Base-by-base conservation (phyloP, 2,113 vertebrate species). In the Perca fluviatilis region DNA sequence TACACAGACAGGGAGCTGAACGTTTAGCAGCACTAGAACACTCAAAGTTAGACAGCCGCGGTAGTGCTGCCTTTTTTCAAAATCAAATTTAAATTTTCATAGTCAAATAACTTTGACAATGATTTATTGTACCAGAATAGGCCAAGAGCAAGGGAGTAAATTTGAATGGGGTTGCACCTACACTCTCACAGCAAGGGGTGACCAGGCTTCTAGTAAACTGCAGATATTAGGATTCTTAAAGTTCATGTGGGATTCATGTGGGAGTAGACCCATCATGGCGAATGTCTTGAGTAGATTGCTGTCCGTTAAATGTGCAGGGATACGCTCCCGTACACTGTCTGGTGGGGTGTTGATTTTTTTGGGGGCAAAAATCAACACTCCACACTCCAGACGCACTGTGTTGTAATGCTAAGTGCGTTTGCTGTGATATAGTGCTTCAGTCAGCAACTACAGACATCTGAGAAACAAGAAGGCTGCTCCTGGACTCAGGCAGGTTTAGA, bases 391-490 rank as follows among this genome's bases (percentile, higher is more conserved):
- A 78, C 18, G 2, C 12, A 56, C 33, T 63, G 14, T 80, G 67
- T 74, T 85, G 54, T 50, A 50, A 69, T 67, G 33, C 81, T 57
- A 25, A 79, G 43, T n/a, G 16, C 53, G 54, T 84, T 79, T 77
- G 54, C 62, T 67, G 50, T 77, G 84, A 83, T 86, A 67, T 27
- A 82, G 30, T 65, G 76, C 78, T 73, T 75, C 56, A 86, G 80
- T 87, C 77, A 81, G 80, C 75, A 68, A 62, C 79, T 80, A 57
- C 57, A 76, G 69, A 79, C 71, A 56, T 73, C 77, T 79, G 67
- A 85, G 64, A 49, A 80, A 83, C 77, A 86, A 68, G 43, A 33
- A 73, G 51, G 58, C 61, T 53, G 66, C 50, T 81, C 47, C 60
- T 61, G 64, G 78, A 87, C 58, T 83, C 64, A 3, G 43, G 81